Base-by-base conservation (phyloP, 2,888 invertebrate species). In the Tineola bisselliella region DNA sequence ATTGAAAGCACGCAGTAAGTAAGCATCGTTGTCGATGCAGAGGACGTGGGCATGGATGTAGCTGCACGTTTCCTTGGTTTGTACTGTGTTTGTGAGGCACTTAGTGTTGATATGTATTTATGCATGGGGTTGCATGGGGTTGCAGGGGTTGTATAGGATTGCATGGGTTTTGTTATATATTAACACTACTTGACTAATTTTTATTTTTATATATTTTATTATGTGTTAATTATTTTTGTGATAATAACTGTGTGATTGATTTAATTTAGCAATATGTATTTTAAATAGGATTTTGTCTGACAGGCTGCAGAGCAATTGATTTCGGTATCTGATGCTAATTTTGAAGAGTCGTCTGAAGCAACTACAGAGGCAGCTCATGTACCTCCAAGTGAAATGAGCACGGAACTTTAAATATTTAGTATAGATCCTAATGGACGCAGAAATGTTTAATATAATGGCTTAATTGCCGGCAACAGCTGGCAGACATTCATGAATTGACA, bases 311-410 rank as follows among this genome's bases (percentile, higher is more conserved):
- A 87, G 84, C 84, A 87, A 87, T 76, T 88, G 74, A 84, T 69
- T 64, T 62, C 68, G 60, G 58, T 71, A 60, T 68, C 66, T 62
- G 73, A 71, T 62, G 66, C 65, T 57, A 25, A n/a, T 56, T 18
- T 30, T 30, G 63, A 72, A 68, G 70, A 44, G 44, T 44, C 62
- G 1, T 15, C 74, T 66, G 74, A 68, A 61, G 64, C 65, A 63
- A 65, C 65, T 65, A 68, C 63, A 67, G 67, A 61, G 65, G 66
- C 54, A 3, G 25, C 11, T 2, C 19, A 25, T 65, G 69, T 77
- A 54, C 69, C 77, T 17, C 66, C 75, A 38, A 87, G 89, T 63
- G 91, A 91, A 84, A 91, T 91, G 91, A 91, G 91, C 77, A 91
- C 91, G 65, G 91, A 91, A 79, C 88, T 91, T 33, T 58, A 19